Conservation (phyloP, 2,113 vertebrate species). For the Cromileptes altivelis region DNA sequence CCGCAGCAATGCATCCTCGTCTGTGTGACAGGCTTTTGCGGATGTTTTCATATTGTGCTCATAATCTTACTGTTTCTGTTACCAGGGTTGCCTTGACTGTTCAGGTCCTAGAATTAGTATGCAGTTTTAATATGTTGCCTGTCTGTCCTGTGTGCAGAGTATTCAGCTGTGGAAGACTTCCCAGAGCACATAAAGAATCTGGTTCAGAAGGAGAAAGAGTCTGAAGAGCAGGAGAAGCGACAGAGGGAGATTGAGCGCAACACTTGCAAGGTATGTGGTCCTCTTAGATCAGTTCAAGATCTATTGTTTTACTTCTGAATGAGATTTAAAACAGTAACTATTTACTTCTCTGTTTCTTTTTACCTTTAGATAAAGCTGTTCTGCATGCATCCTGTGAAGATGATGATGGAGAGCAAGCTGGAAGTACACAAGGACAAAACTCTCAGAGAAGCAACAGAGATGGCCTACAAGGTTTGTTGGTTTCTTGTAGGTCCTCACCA, state of each 20-base stretch:
- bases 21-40: neutral
- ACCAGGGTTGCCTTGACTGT: neutral
- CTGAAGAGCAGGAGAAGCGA: slow-evolving; percentile 97
- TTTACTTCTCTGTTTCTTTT: slow-evolving; percentile 7
- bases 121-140: neutral
- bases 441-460: slow-evolving; percentile 94
- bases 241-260: slow-evolving; percentile 98
- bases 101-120: neutral
- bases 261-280: slow-evolving; percentile 93
- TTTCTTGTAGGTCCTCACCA: neutral
- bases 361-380: slow-evolving; percentile 94
- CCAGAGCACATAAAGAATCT: slow-evolving; percentile 95
- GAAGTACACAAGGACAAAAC: slow-evolving; percentile 99
- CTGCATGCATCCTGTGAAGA: slow-evolving; percentile 96
- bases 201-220: slow-evolving; percentile 95
- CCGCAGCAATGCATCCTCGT: neutral
- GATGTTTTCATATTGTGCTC: neutral
- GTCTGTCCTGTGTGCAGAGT: slow-evolving; percentile 85
- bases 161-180: slow-evolving; percentile 92
- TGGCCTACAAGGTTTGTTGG: slow-evolving; percentile 92
- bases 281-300: neutral
- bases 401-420: slow-evolving; percentile 98
- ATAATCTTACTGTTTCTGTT: neutral
- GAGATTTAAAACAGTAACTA: neutral
- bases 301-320: neutral